Evolutionary conservation across 2,113 vertebrate genomes (phyloP).

Genomic region (Orthonyx spaldingii): DNA sequence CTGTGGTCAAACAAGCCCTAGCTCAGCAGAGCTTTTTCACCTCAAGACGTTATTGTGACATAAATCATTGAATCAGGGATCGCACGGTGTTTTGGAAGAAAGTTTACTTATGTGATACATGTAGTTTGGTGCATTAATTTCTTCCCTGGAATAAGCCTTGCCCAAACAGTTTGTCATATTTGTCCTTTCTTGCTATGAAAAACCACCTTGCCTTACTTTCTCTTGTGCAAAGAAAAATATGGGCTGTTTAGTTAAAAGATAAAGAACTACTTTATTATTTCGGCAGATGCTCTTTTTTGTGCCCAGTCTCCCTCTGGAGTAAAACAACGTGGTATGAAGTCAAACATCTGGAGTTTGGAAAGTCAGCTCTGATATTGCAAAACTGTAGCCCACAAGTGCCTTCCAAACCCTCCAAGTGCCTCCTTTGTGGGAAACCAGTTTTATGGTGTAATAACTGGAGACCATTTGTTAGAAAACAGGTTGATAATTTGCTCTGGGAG

Average conservation of each 20-base stretch:
- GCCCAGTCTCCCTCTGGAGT: neutral
- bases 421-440: neutral
- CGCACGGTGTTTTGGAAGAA: neutral
- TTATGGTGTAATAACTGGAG: neutral
- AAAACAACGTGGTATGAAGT: neutral
- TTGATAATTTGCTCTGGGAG: neutral
- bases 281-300: neutral
- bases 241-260: neutral
- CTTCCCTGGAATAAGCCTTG: neutral
- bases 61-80: neutral
- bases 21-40: conserved; percentile 8
- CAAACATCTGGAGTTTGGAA: neutral
- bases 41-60: neutral
- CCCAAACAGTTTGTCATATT: neutral
- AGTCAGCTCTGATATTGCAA: neutral
- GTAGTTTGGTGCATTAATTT: neutral
- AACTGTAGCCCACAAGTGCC: neutral
- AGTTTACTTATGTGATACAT: neutral
- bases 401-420: neutral
- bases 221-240: neutral
- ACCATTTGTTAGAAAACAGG: neutral
- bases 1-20: neutral
- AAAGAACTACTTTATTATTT: neutral
- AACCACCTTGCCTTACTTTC: neutral
- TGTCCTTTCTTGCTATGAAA: neutral